These are phyloP conservation scores for Agrochola circellaris DNA, from an alignment of 2,888 invertebrate genomes.

Conservation along the genomic window DNA sequence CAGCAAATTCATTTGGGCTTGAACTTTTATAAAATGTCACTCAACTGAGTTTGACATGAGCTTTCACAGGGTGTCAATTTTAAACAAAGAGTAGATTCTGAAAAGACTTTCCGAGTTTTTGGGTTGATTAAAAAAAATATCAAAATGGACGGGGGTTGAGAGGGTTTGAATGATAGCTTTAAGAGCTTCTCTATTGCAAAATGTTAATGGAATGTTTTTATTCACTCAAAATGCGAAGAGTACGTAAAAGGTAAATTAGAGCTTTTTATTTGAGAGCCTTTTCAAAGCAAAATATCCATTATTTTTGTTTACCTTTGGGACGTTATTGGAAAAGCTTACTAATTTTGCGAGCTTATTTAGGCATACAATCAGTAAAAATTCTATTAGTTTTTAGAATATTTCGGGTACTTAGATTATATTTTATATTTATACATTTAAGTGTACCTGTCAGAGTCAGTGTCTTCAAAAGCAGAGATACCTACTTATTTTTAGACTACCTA, in stretches of 20 bases:
- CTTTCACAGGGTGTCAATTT: background rate
- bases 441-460: background rate
- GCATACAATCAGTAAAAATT: background rate
- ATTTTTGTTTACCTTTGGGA: background rate
- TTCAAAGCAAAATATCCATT: background rate
- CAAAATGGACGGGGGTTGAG: background rate
- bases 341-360: background rate
- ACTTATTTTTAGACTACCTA: background rate
- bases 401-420: background rate
- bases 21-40: background rate
- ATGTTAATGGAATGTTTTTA: constrained; percentile 1
- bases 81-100: background rate
- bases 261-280: background rate
- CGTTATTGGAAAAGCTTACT: background rate
- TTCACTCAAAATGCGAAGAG: background rate
- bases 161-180: background rate
- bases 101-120: background rate
- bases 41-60: background rate
- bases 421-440: background rate
- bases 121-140: background rate
- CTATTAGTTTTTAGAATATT: background rate
- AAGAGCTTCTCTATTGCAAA: background rate
- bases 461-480: background rate
- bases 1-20: constrained; percentile 63
- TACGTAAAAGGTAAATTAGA: background rate